These are phyloP conservation scores for Erythrocercus mccallii DNA, from an alignment of 2,113 vertebrate genomes.

Conservation along the genomic window DNA sequence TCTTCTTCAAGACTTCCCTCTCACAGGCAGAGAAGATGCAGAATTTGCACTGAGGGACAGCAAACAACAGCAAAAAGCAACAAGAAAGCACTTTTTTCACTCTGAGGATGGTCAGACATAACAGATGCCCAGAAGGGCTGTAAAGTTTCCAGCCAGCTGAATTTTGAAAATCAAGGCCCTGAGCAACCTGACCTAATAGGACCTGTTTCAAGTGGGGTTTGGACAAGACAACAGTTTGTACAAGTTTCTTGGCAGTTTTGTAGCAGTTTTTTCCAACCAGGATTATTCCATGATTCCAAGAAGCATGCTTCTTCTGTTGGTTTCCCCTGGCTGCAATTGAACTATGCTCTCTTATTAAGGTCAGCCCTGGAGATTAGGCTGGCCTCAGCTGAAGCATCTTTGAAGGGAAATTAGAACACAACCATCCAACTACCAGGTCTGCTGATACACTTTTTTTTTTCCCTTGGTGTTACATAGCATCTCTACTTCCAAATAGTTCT, in stretches of 20 bases:
- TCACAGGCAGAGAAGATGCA: background rate
- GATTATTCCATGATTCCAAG: background rate
- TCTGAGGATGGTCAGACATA: background rate
- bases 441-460: background rate
- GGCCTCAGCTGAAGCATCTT: background rate
- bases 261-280: background rate
- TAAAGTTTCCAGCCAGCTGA: background rate
- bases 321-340: background rate
- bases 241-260: background rate
- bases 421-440: background rate
- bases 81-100: background rate
- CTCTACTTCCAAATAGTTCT: background rate
- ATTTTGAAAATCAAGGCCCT: background rate
- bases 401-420: background rate
- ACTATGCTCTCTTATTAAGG: background rate
- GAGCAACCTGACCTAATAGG: background rate
- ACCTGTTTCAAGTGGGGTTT: background rate
- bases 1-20: background rate
- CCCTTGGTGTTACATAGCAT: background rate
- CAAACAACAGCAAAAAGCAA: background rate
- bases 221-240: background rate
- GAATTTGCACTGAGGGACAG: fast-evolving
- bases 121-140: background rate
- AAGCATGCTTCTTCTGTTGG: background rate
- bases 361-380: background rate